phyloP scores from a whole-genome alignment of 2,113 vertebrate genomes.

The Carassius gibelio region DNA sequence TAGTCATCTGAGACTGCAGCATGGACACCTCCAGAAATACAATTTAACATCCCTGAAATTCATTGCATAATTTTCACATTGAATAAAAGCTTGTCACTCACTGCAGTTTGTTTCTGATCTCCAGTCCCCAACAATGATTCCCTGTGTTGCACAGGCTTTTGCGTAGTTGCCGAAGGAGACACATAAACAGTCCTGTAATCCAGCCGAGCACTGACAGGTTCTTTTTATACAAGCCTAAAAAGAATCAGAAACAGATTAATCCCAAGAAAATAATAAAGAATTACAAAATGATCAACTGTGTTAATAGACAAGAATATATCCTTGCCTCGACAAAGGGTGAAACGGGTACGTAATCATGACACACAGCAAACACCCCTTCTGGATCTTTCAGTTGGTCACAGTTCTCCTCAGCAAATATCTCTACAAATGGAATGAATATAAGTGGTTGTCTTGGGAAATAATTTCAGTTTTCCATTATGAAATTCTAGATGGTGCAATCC shows the following conservation, averaged over 20 bases:
- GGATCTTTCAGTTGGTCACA: constrained; percentile 72
- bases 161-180: constrained; percentile 71
- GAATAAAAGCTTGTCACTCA: constrained; percentile 59
- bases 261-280: not conserved
- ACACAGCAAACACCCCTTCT: constrained; percentile 74
- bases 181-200: constrained; percentile 64
- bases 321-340: constrained; percentile 70
- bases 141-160: constrained; percentile 71
- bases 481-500: no score
- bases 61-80: not conserved
- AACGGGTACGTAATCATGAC: constrained; percentile 73
- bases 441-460: not conserved
- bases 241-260: constrained; percentile 8
- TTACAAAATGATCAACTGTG: not conserved
- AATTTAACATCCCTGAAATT: not conserved
- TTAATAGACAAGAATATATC: not conserved
- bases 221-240: constrained; percentile 69
- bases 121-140: constrained; percentile 69
- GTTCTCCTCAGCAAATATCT: constrained; percentile 75
- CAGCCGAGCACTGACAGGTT: constrained; percentile 64
- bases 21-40: not conserved
- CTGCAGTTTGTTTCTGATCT: constrained; percentile 68
- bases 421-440: constrained; percentile 61
- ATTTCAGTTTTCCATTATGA: no score
- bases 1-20: no score